A percentile compares a stretch with the other conserved stretches of the same genome.
phyloP scores from a whole-genome alignment of 2,888 invertebrate species.

The Pardosa pseudoannulata region DNA sequence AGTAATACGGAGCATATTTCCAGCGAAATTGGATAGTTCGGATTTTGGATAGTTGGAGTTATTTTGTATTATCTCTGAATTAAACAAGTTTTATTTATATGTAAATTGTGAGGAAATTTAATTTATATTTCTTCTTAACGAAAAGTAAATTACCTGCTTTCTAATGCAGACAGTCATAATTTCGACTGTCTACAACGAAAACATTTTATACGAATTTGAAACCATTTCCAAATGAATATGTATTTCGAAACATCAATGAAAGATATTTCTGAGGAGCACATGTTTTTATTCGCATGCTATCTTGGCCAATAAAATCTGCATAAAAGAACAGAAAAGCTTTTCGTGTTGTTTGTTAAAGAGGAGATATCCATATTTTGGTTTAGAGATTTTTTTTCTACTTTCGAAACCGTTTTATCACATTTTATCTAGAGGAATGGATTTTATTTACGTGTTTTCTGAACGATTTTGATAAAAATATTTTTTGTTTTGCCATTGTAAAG shows the following conservation, averaged over 20 bases:
- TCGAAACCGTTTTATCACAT: neutral
- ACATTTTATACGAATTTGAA: neutral
- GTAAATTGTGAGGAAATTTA: no score
- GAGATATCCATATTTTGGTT: neutral
- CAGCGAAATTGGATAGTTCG: no score
- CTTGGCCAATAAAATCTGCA: slow-evolving; percentile 5
- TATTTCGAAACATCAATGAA: neutral
- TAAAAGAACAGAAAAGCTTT: neutral
- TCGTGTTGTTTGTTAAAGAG: neutral
- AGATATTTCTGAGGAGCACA: neutral
- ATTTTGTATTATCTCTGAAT: no score
- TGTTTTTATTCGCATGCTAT: neutral
- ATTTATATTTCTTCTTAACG: no score
- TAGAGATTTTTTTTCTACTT: neutral
- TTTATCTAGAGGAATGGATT: slow-evolving; percentile 1
- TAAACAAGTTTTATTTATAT: no score
- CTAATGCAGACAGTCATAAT: no score
- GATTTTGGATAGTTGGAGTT: no score
- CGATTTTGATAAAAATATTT: slow-evolving; percentile 1
- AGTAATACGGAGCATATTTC: no score
- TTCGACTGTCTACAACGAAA: neutral
- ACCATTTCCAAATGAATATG: neutral
- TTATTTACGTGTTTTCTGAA: neutral
- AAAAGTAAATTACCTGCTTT: no score
- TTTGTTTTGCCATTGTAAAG: neutral